phyloP scores from a whole-genome alignment of 2,113 vertebrate genomes.

The Pao palembangensis region DNA sequence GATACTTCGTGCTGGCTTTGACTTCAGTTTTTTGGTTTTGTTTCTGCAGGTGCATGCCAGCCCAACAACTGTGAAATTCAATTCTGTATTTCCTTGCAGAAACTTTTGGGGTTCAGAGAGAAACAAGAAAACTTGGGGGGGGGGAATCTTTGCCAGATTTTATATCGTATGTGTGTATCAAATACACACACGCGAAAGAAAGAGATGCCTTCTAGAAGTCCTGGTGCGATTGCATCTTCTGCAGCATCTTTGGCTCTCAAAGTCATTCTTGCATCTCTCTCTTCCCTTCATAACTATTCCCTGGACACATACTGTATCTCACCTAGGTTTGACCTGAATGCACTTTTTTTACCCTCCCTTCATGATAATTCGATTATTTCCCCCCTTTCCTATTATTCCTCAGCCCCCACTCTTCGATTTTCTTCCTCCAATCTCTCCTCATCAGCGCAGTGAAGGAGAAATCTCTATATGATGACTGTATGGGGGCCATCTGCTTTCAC shows the following conservation, averaged over 20 bases:
- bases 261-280: neutral
- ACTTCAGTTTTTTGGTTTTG: neutral
- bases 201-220: conserved; percentile 15
- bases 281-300: conserved; percentile 34
- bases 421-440: conserved; percentile 18
- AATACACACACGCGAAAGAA: neutral
- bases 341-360: conserved; percentile 10
- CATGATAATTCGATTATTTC: conserved; percentile 6
- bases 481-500: conserved; percentile 48
- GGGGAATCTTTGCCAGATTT: conserved; percentile 10
- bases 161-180: conserved; percentile 10
- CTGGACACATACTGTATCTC: conserved; percentile 21
- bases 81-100: too few species aligned
- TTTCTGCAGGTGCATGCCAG: neutral
- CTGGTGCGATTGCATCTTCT: conserved; percentile 9
- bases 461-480: conserved; percentile 49
- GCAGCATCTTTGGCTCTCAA: neutral
- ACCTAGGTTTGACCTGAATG: conserved; percentile 46
- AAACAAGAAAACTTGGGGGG: neutral
- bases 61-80: too few species aligned
- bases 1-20: neutral
- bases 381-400: conserved; percentile 16
- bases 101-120: neutral
- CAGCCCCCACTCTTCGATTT: conserved; percentile 8
- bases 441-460: conserved; percentile 47